Conservation (phyloP, 2,888 invertebrate genomes). For the Parnassius apollo region DNA sequence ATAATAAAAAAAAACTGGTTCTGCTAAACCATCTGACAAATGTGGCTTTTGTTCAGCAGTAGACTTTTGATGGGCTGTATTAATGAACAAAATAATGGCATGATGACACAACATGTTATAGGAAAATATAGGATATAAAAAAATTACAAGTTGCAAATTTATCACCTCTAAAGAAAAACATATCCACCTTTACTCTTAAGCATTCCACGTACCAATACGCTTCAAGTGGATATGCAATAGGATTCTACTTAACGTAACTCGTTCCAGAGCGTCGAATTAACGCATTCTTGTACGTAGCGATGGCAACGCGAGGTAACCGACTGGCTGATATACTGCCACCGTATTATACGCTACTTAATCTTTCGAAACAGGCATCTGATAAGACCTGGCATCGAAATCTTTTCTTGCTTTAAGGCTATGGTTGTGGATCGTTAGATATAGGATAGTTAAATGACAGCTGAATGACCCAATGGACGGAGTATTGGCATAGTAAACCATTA, state of each 20-base stretch:
- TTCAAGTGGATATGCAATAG: conserved; percentile 30
- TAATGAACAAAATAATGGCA: too few species aligned
- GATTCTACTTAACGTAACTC: conserved; percentile 27
- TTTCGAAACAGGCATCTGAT: conserved; percentile 10
- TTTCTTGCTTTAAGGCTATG: neutral
- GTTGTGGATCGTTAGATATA: neutral
- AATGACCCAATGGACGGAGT: too few species aligned
- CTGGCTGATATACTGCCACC: conserved; percentile 2
- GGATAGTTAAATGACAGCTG: too few species aligned
- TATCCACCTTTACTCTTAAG: neutral
- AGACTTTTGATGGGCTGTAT: neutral
- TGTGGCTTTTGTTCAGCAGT: neutral
- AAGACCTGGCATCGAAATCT: neutral
- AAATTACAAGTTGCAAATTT: too few species aligned
- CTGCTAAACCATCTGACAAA: neutral
- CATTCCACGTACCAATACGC: neutral
- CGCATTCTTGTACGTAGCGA: conserved; percentile 33
- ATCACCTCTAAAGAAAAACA: neutral
- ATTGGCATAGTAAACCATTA: too few species aligned
- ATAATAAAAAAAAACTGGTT: too few species aligned
- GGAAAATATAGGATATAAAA: too few species aligned
- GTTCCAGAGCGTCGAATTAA: conserved; percentile 33
- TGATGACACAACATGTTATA: too few species aligned
- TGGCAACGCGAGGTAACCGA: conserved; percentile 13
- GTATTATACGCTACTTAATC: conserved; percentile 11